Percentiles rank a stretch among this genome's conserved stretches.
Conservation (phyloP, 2,113 vertebrate genomes). For the Asarcornis scutulata region DNA sequence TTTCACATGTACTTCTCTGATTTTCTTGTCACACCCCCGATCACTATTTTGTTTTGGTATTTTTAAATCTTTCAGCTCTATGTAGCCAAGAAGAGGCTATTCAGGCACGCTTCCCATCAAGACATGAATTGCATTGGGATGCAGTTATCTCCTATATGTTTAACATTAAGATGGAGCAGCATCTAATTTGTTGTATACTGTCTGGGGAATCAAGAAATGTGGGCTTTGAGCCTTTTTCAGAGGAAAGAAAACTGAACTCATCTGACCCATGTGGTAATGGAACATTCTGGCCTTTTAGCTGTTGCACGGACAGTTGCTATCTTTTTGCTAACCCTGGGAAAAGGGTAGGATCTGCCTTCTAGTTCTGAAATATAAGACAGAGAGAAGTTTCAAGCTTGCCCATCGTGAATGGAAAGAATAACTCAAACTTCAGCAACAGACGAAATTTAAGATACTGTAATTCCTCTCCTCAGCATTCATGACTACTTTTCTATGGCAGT, state of each 20-base stretch:
- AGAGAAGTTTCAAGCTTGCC: not conserved
- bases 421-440: not conserved
- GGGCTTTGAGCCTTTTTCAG: fast-evolving
- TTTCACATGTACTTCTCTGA: not conserved
- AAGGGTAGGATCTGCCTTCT: not conserved
- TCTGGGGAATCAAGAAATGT: not conserved
- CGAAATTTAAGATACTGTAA: not conserved
- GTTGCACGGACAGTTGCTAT: not conserved
- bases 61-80: not conserved
- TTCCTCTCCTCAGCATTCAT: not conserved
- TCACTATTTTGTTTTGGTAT: not conserved
- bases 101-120: not conserved
- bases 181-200: not conserved
- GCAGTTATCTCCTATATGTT: not conserved
- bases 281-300: not conserved
- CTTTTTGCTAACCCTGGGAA: not conserved
- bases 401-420: not conserved
- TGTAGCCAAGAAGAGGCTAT: not conserved
- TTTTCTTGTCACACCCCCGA: not conserved
- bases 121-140: not conserved
- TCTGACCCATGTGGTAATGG: fast-evolving
- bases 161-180: fast-evolving
- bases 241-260: not conserved
- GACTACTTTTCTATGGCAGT: not conserved
- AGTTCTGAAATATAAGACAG: not conserved